Evolutionary conservation across 2,797 vertebrate species (phyloP).

Genomic region (Gorsachius magnificus): DNA sequence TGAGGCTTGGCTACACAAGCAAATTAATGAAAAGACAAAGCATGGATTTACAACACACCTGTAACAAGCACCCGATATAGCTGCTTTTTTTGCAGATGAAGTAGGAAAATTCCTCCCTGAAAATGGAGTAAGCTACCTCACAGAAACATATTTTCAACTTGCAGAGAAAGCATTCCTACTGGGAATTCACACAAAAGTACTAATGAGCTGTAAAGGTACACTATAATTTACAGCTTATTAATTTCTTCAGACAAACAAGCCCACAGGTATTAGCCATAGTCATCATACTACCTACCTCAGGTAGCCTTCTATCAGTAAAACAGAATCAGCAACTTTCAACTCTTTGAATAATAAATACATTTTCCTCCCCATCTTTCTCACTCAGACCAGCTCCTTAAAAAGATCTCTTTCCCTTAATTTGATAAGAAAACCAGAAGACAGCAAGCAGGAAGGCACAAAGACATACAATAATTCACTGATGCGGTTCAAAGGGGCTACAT

Average conservation of each 20-base stretch:
- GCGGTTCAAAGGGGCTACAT: neutral
- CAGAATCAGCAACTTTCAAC: neutral
- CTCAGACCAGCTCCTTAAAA: neutral
- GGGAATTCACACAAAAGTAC: neutral
- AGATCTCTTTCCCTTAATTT: neutral
- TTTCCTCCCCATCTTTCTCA: neutral
- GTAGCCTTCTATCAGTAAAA: neutral
- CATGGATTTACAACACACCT: neutral
- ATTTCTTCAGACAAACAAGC: slow-evolving; percentile 27
- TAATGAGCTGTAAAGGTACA: slow-evolving; percentile 17
- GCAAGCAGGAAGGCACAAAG: neutral
- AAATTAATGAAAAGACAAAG: neutral
- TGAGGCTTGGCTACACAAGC: neutral
- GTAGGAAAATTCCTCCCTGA: neutral
- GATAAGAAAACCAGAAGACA: neutral
- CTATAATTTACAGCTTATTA: neutral
- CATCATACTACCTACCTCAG: neutral
- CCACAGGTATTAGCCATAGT: neutral
- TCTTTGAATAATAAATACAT: neutral
- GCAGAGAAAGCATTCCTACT: neutral
- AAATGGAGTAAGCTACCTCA: neutral
- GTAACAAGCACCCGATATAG: neutral
- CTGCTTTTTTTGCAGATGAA: neutral
- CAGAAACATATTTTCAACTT: neutral
- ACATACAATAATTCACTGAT: neutral